Evolutionary conservation across 2,113 vertebrate species (phyloP).

Genomic region (Siniperca knerii): DNA sequence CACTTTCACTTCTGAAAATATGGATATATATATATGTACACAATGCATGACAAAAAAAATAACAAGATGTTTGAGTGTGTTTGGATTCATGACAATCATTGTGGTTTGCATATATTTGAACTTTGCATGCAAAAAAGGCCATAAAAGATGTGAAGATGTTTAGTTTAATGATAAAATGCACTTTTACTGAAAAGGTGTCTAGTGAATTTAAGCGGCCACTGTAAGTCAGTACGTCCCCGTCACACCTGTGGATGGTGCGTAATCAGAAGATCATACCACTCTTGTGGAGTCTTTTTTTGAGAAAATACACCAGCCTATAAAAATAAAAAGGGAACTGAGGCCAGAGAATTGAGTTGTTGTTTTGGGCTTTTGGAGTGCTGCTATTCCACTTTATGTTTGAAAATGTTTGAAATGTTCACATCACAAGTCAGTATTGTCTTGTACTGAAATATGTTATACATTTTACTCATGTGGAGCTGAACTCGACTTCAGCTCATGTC

Average conservation of each 20-base stretch:
- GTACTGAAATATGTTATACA: neutral
- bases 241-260: neutral
- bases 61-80: neutral
- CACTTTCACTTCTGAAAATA: neutral
- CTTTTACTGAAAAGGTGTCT: neutral
- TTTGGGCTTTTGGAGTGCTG: neutral
- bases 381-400: neutral
- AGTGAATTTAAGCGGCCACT: neutral
- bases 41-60: too few species aligned
- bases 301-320: neutral
- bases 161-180: neutral
- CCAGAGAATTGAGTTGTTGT: neutral
- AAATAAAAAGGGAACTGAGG: neutral
- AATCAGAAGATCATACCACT: neutral
- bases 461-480: constrained; percentile 2
- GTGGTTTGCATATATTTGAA: neutral
- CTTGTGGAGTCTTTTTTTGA: accelerated
- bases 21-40: too few species aligned
- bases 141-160: neutral
- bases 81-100: neutral
- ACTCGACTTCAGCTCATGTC: neutral
- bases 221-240: neutral
- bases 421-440: neutral
- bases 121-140: neutral
- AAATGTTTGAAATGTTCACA: neutral